phyloP scores from a whole-genome alignment of 2,797 vertebrate species.

The Betta splendens region DNA sequence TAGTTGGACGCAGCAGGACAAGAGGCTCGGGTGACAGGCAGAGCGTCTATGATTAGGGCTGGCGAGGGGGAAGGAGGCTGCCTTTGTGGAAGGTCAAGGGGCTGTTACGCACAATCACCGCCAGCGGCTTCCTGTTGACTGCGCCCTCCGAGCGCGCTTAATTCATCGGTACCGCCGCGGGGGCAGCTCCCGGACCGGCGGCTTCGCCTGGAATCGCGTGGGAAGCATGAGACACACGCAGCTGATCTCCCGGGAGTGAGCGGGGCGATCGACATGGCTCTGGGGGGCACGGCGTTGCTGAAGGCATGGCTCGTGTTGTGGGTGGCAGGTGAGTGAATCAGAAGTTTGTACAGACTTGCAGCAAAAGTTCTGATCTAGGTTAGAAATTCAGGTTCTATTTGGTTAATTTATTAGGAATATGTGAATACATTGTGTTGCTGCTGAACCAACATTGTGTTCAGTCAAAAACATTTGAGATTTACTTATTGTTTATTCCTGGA shows the following conservation, averaged over 20 bases:
- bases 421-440: too few species aligned
- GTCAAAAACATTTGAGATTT: too few species aligned
- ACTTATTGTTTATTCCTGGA: too few species aligned
- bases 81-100: constrained; percentile 46
- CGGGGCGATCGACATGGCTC: constrained; percentile 50
- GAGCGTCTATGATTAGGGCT: constrained; percentile 48
- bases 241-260: constrained; percentile 36
- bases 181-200: neutral
- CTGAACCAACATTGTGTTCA: too few species aligned
- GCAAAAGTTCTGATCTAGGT: neutral
- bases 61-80: constrained; percentile 24
- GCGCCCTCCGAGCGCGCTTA: neutral
- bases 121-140: constrained; percentile 19
- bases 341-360: neutral
- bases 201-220: neutral
- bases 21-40: constrained; percentile 64
- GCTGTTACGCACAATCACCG: constrained; percentile 24
- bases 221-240: constrained; percentile 24
- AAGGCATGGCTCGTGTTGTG: constrained; percentile 54
- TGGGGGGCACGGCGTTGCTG: constrained; percentile 28
- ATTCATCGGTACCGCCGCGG: neutral
- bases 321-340: constrained; percentile 60
- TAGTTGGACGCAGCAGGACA: constrained; percentile 24
- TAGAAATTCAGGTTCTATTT: neutral
- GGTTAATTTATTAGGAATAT: too few species aligned